Percentiles rank a stretch among this genome's conserved stretches.
These are phyloP conservation scores for Portevinia maculata DNA, from an alignment of 2,888 invertebrate species.

Conservation along the genomic window DNA sequence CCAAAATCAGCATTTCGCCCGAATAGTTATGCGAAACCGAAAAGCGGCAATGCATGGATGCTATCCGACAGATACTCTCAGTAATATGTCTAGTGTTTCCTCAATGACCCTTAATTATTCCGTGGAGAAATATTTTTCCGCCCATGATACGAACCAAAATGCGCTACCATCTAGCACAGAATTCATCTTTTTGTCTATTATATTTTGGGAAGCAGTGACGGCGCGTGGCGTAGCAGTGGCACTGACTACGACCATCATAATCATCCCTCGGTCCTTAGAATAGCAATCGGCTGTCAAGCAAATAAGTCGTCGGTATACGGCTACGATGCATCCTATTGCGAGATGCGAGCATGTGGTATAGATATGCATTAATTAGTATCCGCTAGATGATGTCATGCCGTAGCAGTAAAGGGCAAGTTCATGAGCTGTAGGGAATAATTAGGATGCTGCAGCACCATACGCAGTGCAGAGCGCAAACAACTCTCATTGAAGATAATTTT, in stretches of 20 bases:
- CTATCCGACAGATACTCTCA: constrained; percentile 38
- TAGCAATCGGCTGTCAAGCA: constrained; percentile 41
- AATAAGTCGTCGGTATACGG: constrained; percentile 18
- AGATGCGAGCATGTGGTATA: constrained; percentile 32
- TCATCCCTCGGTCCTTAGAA: constrained; percentile 32
- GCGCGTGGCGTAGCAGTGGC: neutral
- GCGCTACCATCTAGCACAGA: constrained; percentile 37
- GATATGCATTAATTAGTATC: constrained; percentile 68
- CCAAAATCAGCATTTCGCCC: constrained; percentile 52
- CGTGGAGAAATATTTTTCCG: constrained; percentile 54
- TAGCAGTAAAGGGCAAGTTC: constrained; percentile 68
- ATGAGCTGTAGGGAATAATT: constrained; percentile 70
- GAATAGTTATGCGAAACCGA: constrained; percentile 18
- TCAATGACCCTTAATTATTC: constrained; percentile 70
- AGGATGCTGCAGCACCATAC: constrained; percentile 53
- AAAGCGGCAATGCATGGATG: constrained; percentile 15
- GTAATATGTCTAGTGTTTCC: constrained; percentile 31
- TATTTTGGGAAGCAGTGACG: constrained; percentile 49
- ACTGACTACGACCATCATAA: constrained; percentile 16
- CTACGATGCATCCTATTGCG: neutral
- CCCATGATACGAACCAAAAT: constrained; percentile 23
- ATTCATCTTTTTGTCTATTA: constrained; percentile 57
- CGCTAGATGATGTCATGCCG: constrained; percentile 28
- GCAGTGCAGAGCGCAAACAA: constrained; percentile 49
- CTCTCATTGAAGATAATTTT: constrained; percentile 60